Evolutionary conservation across 2,888 invertebrate species (phyloP), one percentile per base, ranked within the genome.

Genomic region (Polyploca ridens): DNA sequence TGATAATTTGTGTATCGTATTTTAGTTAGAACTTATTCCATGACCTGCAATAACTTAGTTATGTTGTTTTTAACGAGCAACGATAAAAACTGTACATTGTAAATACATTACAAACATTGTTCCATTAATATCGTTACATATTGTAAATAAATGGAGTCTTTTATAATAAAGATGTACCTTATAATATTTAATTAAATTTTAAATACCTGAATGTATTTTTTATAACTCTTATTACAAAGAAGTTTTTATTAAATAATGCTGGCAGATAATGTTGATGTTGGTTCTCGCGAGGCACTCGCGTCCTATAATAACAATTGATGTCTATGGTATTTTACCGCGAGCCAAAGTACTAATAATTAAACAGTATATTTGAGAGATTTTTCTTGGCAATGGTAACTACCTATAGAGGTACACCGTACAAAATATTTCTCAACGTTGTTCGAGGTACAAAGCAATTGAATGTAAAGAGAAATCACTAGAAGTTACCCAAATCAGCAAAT

Each of bases 401-500:
- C n/a, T n/a, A n/a, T n/a, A n/a, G n/a, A n/a, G n/a, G n/a, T n/a
- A n/a, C n/a, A n/a, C n/a, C n/a, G n/a, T n/a, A n/a, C n/a, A n/a
- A n/a, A n/a, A n/a, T 54, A n/a, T 54, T 54, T 54, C 19, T 14
- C 4, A 38, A 38, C 16, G 14, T 35, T 33, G 14, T 33, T 35
- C 41, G 44, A 16, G 6, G n/a, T 38, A 38, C 41, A 60, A 35
- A 5, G 38, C 5, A 19, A 16, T 16, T 16, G 41, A 41, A 41
- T 61, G 41, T 54, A 61, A 63, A 65, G 69, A 63, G 66, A 69
- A 75, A 63, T 60, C 60, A 27, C n/a, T 60, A 38, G 13, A 33
- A 41, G 44, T 27, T 44, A 61, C 70, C 70, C 63, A 72, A 70
- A 70, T 71, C 75, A 70, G 65, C 69, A 70, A 70, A 75, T 76